Conservation (phyloP, 2,797 vertebrate genomes). For the Tapera naevia region DNA sequence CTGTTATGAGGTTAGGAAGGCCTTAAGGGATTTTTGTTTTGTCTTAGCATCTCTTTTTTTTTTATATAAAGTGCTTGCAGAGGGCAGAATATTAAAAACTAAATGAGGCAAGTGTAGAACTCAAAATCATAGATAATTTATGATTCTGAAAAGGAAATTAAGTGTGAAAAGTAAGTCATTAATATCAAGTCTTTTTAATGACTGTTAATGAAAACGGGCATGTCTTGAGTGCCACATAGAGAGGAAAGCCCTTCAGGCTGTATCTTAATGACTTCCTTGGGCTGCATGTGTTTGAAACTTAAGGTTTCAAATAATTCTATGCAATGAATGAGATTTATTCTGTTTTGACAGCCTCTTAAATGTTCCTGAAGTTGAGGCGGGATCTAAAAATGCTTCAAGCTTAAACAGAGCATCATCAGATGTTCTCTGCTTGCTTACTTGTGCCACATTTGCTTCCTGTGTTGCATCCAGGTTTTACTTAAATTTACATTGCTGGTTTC, state of each 20-base stretch:
- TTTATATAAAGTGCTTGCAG: neutral
- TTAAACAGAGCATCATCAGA: neutral
- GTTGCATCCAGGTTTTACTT: neutral
- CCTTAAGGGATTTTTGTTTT: neutral
- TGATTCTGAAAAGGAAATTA: constrained; percentile 12
- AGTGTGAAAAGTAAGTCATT: neutral
- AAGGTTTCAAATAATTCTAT: neutral
- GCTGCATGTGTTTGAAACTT: neutral
- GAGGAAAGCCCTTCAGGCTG: neutral
- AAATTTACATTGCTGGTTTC: neutral
- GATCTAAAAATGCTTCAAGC: neutral
- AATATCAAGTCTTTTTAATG: constrained; percentile 36
- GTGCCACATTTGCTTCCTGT: neutral
- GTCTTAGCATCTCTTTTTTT: neutral
- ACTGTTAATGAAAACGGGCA: neutral
- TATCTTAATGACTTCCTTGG: neutral
- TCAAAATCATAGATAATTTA: neutral
- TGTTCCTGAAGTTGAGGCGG: neutral
- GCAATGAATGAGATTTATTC: neutral
- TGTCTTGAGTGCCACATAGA: neutral
- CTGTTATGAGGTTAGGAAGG: neutral
- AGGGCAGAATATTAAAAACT: neutral
- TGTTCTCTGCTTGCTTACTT: neutral
- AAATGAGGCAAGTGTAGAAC: neutral
- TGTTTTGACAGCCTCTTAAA: neutral